Evolutionary conservation across 2,797 vertebrate species (phyloP).

Genomic region (Clarias pachynema): DNA sequence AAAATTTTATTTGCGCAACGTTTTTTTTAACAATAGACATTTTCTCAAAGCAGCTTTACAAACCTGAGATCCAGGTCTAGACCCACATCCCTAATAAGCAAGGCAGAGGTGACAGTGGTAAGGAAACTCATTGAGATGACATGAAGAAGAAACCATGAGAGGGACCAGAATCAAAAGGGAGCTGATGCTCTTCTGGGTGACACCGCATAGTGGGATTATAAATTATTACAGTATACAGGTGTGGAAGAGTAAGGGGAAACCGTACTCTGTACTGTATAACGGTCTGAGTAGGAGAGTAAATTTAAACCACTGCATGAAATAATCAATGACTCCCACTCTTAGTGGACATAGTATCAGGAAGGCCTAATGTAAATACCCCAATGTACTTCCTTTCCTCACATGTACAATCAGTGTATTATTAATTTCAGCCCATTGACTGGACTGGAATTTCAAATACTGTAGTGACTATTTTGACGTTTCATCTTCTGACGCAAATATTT

Average conservation of each 20-base stretch:
- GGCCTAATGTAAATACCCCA: background rate
- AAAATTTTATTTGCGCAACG: background rate
- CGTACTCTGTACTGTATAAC: background rate
- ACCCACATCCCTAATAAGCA: constrained; percentile 19
- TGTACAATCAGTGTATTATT: background rate
- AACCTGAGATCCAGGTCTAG: constrained; percentile 9
- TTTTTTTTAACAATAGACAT: background rate
- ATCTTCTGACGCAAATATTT: background rate
- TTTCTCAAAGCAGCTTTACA: constrained; percentile 9
- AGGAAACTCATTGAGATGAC: constrained; percentile 17
- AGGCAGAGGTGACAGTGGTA: constrained; percentile 18
- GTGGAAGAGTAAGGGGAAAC: constrained; percentile 8
- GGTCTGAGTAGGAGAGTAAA: background rate
- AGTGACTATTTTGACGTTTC: background rate
- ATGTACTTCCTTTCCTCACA: too few species aligned
- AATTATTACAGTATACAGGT: constrained; percentile 30
- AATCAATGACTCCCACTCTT: background rate
- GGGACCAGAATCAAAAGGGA: constrained; percentile 10
- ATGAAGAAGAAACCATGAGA: constrained; percentile 22
- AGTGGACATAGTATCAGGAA: background rate
- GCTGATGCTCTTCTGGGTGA: constrained; percentile 12
- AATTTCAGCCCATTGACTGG: background rate
- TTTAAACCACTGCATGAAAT: background rate
- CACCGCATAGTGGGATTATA: constrained; percentile 22
- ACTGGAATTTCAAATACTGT: background rate